Percentiles rank a stretch among this genome's conserved stretches.
Evolutionary conservation across 2,113 vertebrate species (phyloP).

Genomic region (Rattus norvegicus): GRCr8 NC_086028.1:22802001-22802500

Average conservation of each 20-base stretch:
- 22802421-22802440: neutral
- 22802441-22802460: neutral
- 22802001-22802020: neutral
- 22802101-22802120: neutral
- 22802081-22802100: no score
- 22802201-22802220: neutral
- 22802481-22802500: neutral
- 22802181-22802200: neutral
- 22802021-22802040: no score
- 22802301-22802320: neutral
- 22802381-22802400: neutral
- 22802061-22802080: neutral
- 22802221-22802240: no score
- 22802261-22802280: neutral
- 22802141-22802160: neutral
- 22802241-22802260: neutral
- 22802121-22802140: neutral
- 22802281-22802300: neutral
- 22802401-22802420: neutral
- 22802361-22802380: neutral
- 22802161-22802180: neutral
- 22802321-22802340: neutral
- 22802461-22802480: neutral
- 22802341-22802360: neutral
- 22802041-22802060: neutral